Percentiles rank a stretch among this genome's conserved stretches.
These are phyloP conservation scores for Danaus melanippus DNA, from an alignment of 1,140 invertebrate species.

Conservation along the genomic window DNA sequence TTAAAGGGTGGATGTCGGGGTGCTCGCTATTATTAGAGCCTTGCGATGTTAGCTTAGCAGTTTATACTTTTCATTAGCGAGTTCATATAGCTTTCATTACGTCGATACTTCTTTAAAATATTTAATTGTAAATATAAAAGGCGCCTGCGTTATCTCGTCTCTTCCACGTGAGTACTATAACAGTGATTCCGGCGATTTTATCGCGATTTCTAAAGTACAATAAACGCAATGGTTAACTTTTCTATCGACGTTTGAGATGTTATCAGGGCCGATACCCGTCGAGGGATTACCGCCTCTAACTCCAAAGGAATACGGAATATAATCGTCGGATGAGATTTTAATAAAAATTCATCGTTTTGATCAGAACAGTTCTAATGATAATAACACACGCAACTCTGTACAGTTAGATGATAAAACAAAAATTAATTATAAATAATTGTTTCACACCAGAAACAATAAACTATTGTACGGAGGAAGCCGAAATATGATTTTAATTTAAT, in stretches of 20 bases:
- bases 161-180: no score
- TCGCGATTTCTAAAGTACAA: constrained; percentile 7
- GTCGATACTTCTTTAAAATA: no score
- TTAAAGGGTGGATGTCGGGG: constrained; percentile 64
- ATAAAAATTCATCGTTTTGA: constrained; percentile 22
- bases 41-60: constrained; percentile 61
- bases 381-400: constrained; percentile 13
- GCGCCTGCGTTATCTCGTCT: no score
- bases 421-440: no score
- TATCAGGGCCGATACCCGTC: constrained; percentile 2
- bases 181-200: not conserved
- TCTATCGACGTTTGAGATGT: constrained; percentile 18
- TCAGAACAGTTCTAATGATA: constrained; percentile 19
- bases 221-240: constrained; percentile 12
- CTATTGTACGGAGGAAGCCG: no score
- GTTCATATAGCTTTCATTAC: not conserved
- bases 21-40: constrained; percentile 54
- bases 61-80: constrained; percentile 44
- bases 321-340: not conserved
- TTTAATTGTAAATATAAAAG: no score
- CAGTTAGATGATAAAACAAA: no score
- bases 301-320: constrained; percentile 1
- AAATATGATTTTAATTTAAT: no score
- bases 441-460: no score
- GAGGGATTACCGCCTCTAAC: constrained; percentile 1